phyloP scores from a whole-genome alignment of 2,888 invertebrate genomes.

The Callimorpha dominula region DNA sequence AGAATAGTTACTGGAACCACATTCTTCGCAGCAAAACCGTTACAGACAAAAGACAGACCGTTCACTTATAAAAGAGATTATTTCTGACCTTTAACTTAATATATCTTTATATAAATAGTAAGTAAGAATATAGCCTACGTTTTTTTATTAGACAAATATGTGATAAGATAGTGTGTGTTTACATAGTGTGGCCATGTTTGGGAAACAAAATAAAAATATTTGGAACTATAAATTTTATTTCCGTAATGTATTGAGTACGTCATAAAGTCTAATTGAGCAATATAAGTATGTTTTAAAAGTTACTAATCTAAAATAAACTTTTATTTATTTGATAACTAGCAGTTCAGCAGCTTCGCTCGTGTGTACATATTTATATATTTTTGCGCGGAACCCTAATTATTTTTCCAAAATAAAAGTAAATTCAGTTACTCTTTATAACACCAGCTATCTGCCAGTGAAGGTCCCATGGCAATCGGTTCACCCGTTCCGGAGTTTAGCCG shows the following conservation, averaged over 20 bases:
- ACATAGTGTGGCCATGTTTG: neutral
- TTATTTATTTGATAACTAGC: no score
- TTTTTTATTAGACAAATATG: conserved; percentile 1
- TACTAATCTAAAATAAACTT: no score
- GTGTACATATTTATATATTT: no score
- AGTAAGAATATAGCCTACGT: neutral
- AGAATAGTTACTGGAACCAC: no score
- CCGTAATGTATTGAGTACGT: neutral
- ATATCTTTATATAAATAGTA: neutral
- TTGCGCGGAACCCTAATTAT: no score
- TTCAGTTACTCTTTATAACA: no score
- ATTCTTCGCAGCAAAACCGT: neutral
- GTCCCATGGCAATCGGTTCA: no score
- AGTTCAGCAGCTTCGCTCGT: no score
- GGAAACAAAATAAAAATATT: neutral
- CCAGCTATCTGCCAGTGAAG: no score
- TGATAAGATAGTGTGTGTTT: conserved; percentile 11
- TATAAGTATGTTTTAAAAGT: neutral
- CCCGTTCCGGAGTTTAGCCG: no score
- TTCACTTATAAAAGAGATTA: neutral
- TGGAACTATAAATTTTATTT: neutral
- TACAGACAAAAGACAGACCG: neutral
- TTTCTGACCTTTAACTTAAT: neutral
- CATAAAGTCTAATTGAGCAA: neutral
- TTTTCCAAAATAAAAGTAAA: no score